Evolutionary conservation across 2,888 invertebrate genomes (phyloP).

Genomic region (Andrena hattorfiana): DNA sequence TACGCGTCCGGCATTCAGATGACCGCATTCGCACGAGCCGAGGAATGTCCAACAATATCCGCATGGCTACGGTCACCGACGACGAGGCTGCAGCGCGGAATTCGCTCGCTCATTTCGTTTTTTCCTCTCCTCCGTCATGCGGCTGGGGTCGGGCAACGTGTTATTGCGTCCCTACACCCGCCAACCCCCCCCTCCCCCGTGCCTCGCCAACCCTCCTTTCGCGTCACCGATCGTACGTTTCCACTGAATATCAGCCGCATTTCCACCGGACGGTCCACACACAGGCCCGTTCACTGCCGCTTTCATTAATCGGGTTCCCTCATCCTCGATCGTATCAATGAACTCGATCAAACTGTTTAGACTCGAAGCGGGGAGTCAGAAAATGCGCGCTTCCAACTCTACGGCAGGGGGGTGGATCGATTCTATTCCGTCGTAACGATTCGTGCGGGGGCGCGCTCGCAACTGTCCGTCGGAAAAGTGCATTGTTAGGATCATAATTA

Average conservation of each 20-base stretch:
- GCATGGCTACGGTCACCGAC: conserved; percentile 76
- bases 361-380: conserved; percentile 14
- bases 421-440: conserved; percentile 1
- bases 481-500: not conserved
- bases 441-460: not conserved
- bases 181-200: not conserved
- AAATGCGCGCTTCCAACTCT: conserved; percentile 33
- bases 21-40: conserved; percentile 83
- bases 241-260: conserved; percentile 53
- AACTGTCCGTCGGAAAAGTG: not conserved
- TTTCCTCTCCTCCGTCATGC: conserved; percentile 60
- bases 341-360: conserved; percentile 64
- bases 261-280: conserved; percentile 42
- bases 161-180: conserved; percentile 57
- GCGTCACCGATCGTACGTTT: conserved; percentile 63
- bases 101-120: conserved; percentile 72
- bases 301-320: conserved; percentile 63
- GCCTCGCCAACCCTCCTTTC: conserved; percentile 6
- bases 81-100: conserved; percentile 72
- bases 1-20: conserved; percentile 84
- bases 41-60: conserved; percentile 83
- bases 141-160: conserved; percentile 52
- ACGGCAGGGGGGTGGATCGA: not conserved
- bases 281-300: conserved; percentile 25
- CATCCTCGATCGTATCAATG: conserved; percentile 59